Base-by-base conservation (phyloP, 2,113 vertebrate species). In the Paratilapia polleni region DNA sequence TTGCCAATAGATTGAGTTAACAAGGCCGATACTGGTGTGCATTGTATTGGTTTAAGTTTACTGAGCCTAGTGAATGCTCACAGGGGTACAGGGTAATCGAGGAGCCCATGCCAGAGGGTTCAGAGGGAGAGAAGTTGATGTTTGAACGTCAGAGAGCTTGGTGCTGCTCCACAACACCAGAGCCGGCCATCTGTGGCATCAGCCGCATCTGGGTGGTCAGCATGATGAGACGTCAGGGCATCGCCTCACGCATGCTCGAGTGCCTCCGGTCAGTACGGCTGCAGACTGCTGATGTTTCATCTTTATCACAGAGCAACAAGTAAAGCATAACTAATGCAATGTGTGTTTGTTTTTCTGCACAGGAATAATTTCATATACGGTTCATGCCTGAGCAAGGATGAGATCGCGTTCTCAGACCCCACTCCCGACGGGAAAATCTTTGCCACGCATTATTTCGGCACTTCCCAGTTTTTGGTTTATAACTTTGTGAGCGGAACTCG, bases 201-300 rank as follows among this genome's bases (percentile, higher is more conserved):
- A 99, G 99, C 86, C 97, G 99, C 13, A 99, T 99, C 88, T 99
- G 99, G 99, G 99, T 99, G 1, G 98, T 99, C 93, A 98, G 96
- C 92, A 96, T 98, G 97, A 99, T 99, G 98, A 97, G 99, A 43
- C 95, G 99, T 17, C 96, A 95, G 92, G 97, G 97, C 92, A 97
- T 99, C 41, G 99, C 99, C 20, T 99, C 99, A 2, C 97, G 98
- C 12, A 97, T 99, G 97, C 96, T 99, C 2, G 98, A 99, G 92
- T 98, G 98, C 92, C 96, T 99, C 36, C 98, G 98, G 98, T 99
- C 87, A 93, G 93, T 19, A 3, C 5, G 0, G 17, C 26, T 19
- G 12, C 22, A 60, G 10, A 14, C 13, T 2, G 5, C 20, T 4
- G 0, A 1, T 5, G 7, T n/a, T 41, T 75, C 2, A 58, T 2